These are phyloP conservation scores for Masnerella sp. DNA, from an alignment of 2,888 invertebrate species.

Conservation along the genomic window DNA sequence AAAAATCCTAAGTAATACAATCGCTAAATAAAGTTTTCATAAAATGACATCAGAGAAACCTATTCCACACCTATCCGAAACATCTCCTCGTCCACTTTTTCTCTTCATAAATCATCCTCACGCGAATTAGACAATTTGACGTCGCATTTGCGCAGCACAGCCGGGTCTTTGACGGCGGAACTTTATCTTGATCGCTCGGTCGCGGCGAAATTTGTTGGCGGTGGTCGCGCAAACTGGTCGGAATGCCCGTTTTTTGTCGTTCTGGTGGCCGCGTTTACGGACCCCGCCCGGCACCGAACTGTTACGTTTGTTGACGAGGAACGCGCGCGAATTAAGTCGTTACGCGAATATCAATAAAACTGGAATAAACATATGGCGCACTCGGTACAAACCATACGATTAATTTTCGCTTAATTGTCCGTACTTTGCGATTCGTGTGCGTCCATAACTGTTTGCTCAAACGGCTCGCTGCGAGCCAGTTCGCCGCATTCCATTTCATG, in stretches of 20 bases:
- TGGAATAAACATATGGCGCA: neutral
- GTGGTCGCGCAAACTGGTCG: slow-evolving; percentile 22
- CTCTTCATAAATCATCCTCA: slow-evolving; percentile 39
- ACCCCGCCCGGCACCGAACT: neutral
- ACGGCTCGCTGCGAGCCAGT: slow-evolving; percentile 27
- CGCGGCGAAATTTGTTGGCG: slow-evolving; percentile 28
- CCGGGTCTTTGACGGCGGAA: slow-evolving; percentile 26
- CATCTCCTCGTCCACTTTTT: too few species aligned
- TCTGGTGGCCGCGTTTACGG: neutral
- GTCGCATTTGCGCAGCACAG: slow-evolving; percentile 49
- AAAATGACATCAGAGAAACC: too few species aligned
- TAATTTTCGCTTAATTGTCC: slow-evolving; percentile 11
- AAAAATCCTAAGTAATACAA: too few species aligned
- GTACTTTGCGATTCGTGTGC: slow-evolving; percentile 4
- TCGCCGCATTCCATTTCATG: slow-evolving; percentile 47
- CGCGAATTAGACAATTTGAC: slow-evolving; percentile 54
- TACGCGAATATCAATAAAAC: neutral
- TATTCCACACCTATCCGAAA: too few species aligned
- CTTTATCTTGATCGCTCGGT: slow-evolving; percentile 44
- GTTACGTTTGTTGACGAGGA: neutral
- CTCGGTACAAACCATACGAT: slow-evolving; percentile 7
- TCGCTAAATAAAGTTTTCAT: too few species aligned
- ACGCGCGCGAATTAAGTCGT: neutral
- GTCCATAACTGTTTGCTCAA: slow-evolving; percentile 28
- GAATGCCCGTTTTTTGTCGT: neutral